Base-by-base conservation (phyloP, 1,140 invertebrate species). In the Musca vetustissima region DNA sequence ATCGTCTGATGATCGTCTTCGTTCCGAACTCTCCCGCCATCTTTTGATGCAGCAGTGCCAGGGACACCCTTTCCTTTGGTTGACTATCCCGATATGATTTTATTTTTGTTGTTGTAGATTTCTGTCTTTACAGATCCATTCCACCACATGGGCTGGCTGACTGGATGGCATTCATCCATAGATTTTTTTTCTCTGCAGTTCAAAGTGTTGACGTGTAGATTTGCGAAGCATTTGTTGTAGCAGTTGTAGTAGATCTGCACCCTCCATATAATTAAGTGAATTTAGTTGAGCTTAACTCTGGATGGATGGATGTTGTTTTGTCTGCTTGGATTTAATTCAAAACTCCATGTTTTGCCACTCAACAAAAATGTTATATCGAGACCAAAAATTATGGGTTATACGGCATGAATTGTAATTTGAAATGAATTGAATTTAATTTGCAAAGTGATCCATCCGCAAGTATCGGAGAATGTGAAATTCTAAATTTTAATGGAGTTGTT, bases 151-250 rank as follows among this genome's bases (percentile, higher is more conserved):
- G 28, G 8, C 28, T n/a, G n/a, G n/a, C n/a, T n/a, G 36, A 13
- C 6, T 13, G 36, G 36, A 43, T 43, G 36, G 36, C 36, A 43
- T 43, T 13, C 36, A 43, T 43, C 36, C 36, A 36, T 36, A 61
- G 57, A 61, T 61, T 61, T 61, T n/a, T n/a, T n/a, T n/a, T n/a
- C n/a, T n/a, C n/a, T 61, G 7, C 36, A 43, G 36, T 61, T 36
- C 32, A 52, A 52, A 61, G 57, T 61, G 57, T 61, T 61, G 57
- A 61, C 57, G 57, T 61, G 57, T 61, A 61, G 57, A 61, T 61
- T 61, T 61, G 57, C 57, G 17, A 43, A 61, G 57, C 57, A 61
- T 61, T 61, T 43, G 36, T 43, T 43, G 36, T 43, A 11, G 6
- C 36, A 8, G 36, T 13, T 43, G 36, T 43, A 43, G 6, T n/a